Conservation (phyloP, 1,140 invertebrate genomes). For the Portunus trituberculatus region DNA sequence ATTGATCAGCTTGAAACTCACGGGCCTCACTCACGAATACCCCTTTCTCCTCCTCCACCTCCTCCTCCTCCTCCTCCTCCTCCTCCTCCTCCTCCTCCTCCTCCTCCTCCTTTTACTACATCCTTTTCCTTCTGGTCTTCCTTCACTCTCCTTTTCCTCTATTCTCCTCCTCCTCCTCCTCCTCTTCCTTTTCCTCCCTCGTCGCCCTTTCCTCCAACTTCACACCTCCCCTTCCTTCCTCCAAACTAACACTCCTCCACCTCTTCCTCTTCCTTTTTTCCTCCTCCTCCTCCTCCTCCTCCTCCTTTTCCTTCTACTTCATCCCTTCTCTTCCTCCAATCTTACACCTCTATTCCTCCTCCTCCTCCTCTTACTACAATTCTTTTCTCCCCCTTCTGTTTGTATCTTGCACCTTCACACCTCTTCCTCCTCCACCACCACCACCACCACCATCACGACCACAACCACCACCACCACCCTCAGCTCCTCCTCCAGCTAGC, state of each 20-base stretch:
- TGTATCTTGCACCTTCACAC: no score
- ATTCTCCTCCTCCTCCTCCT: conserved; percentile 18
- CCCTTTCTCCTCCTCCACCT: background rate
- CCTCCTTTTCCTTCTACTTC: background rate
- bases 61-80: background rate
- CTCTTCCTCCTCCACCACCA: no score
- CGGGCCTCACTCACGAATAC: background rate
- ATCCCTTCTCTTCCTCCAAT: background rate
- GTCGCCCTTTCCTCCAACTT: background rate
- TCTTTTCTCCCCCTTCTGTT: no score
- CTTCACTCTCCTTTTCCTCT: conserved; percentile 39
- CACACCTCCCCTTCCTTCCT: background rate
- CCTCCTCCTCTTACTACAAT: no score
- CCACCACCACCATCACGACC: no score
- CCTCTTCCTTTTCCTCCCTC: background rate
- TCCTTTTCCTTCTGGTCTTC: background rate
- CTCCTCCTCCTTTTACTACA: background rate
- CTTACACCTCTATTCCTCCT: no score
- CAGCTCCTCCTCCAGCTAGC: background rate
- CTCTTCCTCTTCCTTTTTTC: background rate
- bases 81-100: background rate
- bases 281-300: background rate
- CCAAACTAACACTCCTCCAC: background rate
- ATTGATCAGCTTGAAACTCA: background rate
- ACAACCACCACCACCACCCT: background rate